Conservation (phyloP, 2,113 vertebrate species). For the Scortum barcoo region DNA sequence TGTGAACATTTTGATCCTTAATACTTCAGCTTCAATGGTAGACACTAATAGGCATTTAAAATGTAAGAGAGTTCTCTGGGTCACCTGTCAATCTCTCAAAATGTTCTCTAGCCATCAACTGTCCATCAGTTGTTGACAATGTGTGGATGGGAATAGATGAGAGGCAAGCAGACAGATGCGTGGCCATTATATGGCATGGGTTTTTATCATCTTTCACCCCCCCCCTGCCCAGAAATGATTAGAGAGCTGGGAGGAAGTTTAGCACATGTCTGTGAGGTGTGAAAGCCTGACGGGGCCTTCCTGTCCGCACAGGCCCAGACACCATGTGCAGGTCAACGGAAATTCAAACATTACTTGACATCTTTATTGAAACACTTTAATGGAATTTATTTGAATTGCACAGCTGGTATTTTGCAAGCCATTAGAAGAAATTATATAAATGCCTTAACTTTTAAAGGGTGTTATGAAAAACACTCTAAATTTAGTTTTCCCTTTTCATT, state of each 20-base stretch:
- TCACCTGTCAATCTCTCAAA: conserved; percentile 68
- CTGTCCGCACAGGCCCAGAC: conserved; percentile 15
- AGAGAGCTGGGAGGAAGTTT: conserved; percentile 76
- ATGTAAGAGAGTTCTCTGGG: conserved; percentile 25
- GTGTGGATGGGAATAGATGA: conserved; percentile 60
- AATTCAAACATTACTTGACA: conserved; percentile 21
- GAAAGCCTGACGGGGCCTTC: conserved; percentile 68
- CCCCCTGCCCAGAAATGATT: conserved; percentile 57
- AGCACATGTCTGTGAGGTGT: conserved; percentile 71
- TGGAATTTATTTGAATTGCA: background rate
- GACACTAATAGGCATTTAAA: conserved; percentile 22
- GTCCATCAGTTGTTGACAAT: conserved; percentile 61
- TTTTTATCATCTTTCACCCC: conserved; percentile 58
- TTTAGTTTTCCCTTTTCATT: background rate
- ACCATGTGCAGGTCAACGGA: background rate
- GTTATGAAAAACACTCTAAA: no score
- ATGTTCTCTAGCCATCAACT: conserved; percentile 56
- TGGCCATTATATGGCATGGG: conserved; percentile 65
- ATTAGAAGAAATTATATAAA: background rate
- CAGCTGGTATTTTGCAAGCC: background rate
- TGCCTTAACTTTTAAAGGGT: background rate
- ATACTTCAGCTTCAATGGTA: background rate
- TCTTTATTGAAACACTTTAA: conserved; percentile 24
- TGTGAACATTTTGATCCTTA: background rate
- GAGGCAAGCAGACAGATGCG: conserved; percentile 70